Evolutionary conservation across 2,888 invertebrate genomes (phyloP).

Genomic region (Heliconius cydno): DNA sequence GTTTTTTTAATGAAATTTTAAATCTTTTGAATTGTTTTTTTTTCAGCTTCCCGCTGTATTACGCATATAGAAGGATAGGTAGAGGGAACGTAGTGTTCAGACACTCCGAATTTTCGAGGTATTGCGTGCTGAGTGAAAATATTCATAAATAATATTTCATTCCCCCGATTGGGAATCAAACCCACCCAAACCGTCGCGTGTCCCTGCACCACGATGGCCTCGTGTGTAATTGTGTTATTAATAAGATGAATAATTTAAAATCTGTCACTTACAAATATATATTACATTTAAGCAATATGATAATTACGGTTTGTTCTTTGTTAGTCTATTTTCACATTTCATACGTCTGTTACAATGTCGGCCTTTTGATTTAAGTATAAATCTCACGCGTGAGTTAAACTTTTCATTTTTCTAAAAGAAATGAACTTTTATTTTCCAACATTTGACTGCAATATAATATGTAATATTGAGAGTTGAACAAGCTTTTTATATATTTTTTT

Average conservation of each 20-base stretch:
- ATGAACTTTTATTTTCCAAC: conserved; percentile 32
- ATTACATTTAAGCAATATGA: background rate
- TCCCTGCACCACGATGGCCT: too few relatives aligned
- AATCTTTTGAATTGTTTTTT: too few relatives aligned
- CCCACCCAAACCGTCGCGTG: too few relatives aligned
- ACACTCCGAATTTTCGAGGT: too few relatives aligned
- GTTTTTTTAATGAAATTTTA: too few relatives aligned
- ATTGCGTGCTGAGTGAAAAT: too few relatives aligned
- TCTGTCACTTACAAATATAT: background rate
- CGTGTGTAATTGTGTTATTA: background rate
- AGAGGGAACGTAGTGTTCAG: too few relatives aligned
- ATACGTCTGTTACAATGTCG: conserved; percentile 22
- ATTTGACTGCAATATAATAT: conserved; percentile 33
- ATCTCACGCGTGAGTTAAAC: conserved; percentile 38
- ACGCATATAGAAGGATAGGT: too few relatives aligned
- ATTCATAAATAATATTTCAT: too few relatives aligned
- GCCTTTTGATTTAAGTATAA: conserved; percentile 32
- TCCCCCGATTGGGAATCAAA: too few relatives aligned
- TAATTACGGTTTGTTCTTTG: conserved; percentile 8
- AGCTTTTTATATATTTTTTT: background rate
- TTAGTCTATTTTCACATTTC: conserved; percentile 17
- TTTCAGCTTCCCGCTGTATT: too few relatives aligned
- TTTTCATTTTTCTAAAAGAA: conserved; percentile 38
- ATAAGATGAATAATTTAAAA: background rate
- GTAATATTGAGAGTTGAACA: conserved; percentile 7